Evolutionary conservation across 2,888 invertebrate genomes (phyloP), one percentile per base, ranked within the genome.

Genomic region (Leucozona laternaria): DNA sequence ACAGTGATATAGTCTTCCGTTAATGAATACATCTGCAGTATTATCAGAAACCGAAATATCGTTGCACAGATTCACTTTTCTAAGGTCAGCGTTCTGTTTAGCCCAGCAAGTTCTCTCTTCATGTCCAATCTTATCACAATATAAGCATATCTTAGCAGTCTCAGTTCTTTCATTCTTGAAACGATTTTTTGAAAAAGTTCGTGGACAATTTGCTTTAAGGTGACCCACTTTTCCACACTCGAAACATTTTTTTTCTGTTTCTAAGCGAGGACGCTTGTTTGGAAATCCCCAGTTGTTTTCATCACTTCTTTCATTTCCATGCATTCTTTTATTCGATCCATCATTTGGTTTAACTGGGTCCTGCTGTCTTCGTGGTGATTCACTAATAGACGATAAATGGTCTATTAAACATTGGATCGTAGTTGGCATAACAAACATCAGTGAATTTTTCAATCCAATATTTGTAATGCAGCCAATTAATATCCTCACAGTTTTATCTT

Each of bases 101-200:
- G 85, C 68, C 68, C 79, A 80, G 43, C 79, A 77, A 13, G 79
- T 72, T 17, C 22, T 37, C 73, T 86, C 80, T 43, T 73, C 78
- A 60, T 78, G 86, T 37, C 86, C 80, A 43, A 43, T 20, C 43
- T 81, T 86, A 57, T 72, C 48, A 28, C 80, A 80, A 71, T 72
- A 77, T 0, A 31, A 57, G 15, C 50, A 53, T n/a, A 43, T n/a
- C 10, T 43, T 43, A 1, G 7, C 4, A 6, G 1, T 43, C n/a
- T n/a, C n/a, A 6, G 0, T n/a, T 43, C 4, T 22, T 13, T 50
- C 22, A 50, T 10, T 2, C 4, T 50, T 22, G 5, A 22, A 22
- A 50, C 13, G 50, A 11, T 50, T 50, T 50, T 2, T 50, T 10
- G 11, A 50, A 28, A 28, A 4, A 5, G 6, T 4, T 28, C 2